phyloP scores from a whole-genome alignment of 2,888 invertebrate species.

The Andricus quercusramuli region DNA sequence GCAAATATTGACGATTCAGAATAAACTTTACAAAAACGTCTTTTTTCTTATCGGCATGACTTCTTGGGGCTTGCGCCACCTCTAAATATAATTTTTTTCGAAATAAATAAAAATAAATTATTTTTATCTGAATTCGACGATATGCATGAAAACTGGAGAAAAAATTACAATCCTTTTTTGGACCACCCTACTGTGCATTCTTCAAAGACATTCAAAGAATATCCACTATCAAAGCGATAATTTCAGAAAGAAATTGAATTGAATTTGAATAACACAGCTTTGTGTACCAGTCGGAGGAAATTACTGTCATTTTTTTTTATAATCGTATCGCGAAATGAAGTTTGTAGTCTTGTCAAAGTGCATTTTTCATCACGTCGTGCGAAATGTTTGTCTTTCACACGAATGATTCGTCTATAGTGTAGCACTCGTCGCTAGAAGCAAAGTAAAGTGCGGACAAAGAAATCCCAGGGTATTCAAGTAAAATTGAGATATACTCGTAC shows the following conservation, averaged over 20 bases:
- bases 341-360: background rate
- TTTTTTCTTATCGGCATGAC: too few species aligned
- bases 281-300: background rate
- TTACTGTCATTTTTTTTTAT: background rate
- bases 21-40: too few species aligned
- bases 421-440: background rate
- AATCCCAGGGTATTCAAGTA: background rate
- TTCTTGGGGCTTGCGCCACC: too few species aligned
- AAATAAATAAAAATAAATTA: too few species aligned
- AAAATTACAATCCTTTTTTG: too few species aligned
- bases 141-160: too few species aligned
- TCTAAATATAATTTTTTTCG: too few species aligned
- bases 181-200: too few species aligned
- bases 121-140: too few species aligned
- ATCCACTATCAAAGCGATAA: too few species aligned
- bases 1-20: too few species aligned
- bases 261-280: background rate
- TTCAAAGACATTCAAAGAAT: too few species aligned
- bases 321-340: background rate
- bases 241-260: background rate
- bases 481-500: background rate
- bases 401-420: background rate
- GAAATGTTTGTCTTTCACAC: background rate
- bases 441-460: background rate
- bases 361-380: background rate